Evolutionary conservation across 2,113 vertebrate genomes (phyloP).

Genomic region (Pachyramphus minor): DNA sequence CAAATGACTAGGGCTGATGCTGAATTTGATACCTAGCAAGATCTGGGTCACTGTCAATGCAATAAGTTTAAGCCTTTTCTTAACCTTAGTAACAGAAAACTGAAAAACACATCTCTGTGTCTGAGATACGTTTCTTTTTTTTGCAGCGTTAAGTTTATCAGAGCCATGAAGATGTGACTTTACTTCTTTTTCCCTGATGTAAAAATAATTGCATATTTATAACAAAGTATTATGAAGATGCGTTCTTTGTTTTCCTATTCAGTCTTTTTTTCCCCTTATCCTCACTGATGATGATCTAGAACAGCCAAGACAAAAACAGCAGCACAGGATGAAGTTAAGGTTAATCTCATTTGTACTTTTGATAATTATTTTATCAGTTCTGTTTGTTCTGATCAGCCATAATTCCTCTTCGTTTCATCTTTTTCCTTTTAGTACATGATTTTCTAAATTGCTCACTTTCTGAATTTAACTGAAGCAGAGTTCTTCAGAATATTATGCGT

Average conservation of each 20-base stretch:
- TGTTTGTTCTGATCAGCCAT: not conserved
- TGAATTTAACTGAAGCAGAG: not conserved
- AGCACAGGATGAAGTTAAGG: not conserved
- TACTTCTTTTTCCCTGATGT: not conserved
- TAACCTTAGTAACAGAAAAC: not conserved
- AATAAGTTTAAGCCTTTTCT: not conserved
- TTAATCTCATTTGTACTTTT: not conserved
- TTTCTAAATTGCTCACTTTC: not conserved
- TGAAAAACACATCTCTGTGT: not conserved
- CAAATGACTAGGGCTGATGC: not conserved
- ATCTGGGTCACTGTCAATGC: not conserved
- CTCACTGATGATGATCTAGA: not conserved
- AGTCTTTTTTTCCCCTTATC: not conserved
- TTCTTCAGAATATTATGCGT: not conserved
- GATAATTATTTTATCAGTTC: not conserved
- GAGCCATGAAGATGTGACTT: not conserved
- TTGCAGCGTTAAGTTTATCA: not conserved
- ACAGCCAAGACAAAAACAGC: not conserved
- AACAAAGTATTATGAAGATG: not conserved
- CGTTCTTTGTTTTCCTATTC: not conserved
- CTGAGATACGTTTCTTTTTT: not conserved
- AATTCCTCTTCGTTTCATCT: not conserved
- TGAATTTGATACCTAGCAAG: not conserved
- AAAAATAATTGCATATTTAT: not conserved
- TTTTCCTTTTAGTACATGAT: not conserved